These are phyloP conservation scores for Muricea muricata DNA, from an alignment of 92 coral and sea anemone genomes.

Conservation along the genomic window DNA sequence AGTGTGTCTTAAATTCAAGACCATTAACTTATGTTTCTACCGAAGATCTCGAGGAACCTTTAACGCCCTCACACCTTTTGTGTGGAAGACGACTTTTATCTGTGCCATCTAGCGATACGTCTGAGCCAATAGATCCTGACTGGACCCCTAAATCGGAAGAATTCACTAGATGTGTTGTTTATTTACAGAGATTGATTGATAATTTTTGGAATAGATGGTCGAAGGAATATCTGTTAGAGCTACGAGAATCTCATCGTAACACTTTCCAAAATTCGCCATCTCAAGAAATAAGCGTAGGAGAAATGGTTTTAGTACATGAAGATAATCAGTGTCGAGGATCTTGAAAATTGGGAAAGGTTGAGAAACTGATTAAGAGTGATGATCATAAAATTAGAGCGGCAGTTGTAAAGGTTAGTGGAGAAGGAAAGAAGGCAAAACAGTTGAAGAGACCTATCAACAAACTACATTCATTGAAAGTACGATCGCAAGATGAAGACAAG, in stretches of 20 bases:
- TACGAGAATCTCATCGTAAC: background rate
- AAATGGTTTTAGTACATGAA: background rate
- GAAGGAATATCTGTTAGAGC: slow-evolving; percentile 32
- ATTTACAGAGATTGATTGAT: slow-evolving; percentile 2
- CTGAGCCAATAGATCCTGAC: slow-evolving; percentile 3
- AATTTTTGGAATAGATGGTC: slow-evolving; percentile 35
- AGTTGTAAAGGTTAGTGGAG: background rate
- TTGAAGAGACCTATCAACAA: slow-evolving; percentile 4
- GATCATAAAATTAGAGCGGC: background rate
- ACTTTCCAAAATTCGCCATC: background rate
- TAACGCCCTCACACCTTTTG: background rate
- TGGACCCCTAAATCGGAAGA: slow-evolving; percentile 1
- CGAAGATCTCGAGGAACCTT: background rate
- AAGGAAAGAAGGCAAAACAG: background rate
- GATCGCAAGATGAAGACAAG: background rate
- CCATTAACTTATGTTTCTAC: background rate
- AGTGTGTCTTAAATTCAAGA: background rate
- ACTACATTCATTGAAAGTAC: background rate
- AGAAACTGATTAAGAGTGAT: background rate
- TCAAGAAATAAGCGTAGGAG: background rate
- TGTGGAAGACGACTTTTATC: background rate
- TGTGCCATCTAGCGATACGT: background rate
- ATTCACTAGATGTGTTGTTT: background rate
- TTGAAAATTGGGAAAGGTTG: background rate
- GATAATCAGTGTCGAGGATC: slow-evolving; percentile 1